Conservation (phyloP, 2,888 invertebrate genomes). For the Agapostemon virescens region DNA sequence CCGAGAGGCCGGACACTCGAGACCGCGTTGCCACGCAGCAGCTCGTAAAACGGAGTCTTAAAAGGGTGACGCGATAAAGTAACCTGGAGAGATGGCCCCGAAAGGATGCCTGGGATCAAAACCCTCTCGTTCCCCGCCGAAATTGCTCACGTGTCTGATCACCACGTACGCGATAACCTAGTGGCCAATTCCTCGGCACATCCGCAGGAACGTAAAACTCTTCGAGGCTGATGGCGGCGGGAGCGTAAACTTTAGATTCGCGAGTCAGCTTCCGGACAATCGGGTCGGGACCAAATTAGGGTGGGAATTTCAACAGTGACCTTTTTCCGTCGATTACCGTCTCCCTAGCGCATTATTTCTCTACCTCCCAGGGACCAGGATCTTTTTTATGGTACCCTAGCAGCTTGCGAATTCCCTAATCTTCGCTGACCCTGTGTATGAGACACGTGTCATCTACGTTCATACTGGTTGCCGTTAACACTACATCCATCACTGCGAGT, state of each 20-base stretch:
- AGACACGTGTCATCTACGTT: not conserved
- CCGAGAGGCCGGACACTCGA: not conserved
- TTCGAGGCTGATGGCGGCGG: not conserved
- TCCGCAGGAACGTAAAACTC: not conserved
- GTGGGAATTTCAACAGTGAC: not conserved
- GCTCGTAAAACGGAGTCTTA: slow-evolving; percentile 43
- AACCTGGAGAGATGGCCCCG: not conserved
- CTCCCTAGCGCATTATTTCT: not conserved
- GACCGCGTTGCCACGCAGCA: not conserved
- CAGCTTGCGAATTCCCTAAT: not conserved
- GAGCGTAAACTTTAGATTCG: slow-evolving; percentile 6
- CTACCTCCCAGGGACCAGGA: not conserved
- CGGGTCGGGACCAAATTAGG: not conserved
- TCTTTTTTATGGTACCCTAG: not conserved
- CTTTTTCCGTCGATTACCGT: not conserved
- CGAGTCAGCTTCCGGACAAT: slow-evolving; percentile 5
- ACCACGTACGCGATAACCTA: slow-evolving; percentile 1
- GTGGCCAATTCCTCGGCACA: slow-evolving; percentile 7
- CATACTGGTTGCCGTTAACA: not conserved
- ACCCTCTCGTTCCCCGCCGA: not conserved
- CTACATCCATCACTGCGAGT: no score
- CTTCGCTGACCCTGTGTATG: not conserved
- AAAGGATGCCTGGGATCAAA: not conserved
- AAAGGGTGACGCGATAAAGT: slow-evolving; percentile 31
- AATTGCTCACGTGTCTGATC: slow-evolving; percentile 40